Conservation (phyloP, 2,113 vertebrate species). For the Hippoglossus stenolepis region DNA sequence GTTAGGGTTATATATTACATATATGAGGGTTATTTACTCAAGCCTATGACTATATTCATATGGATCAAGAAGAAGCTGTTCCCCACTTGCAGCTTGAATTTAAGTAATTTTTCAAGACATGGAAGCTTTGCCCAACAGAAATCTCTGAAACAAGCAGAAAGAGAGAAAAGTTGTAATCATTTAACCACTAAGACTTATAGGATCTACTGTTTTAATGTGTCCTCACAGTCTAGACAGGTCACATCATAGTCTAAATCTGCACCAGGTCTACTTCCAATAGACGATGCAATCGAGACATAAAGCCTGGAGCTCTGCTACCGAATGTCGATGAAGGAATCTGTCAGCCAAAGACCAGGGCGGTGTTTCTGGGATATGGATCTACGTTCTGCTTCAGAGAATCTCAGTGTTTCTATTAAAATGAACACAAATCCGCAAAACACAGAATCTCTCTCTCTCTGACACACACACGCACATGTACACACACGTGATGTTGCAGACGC, state of each 20-base stretch:
- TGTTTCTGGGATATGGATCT: neutral
- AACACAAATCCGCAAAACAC: constrained; percentile 2
- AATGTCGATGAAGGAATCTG: constrained; percentile 1
- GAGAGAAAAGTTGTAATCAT: no score
- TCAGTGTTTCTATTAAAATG: constrained; percentile 24
- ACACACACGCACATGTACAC: constrained; percentile 17
- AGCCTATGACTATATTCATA: no score
- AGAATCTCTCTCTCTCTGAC: neutral
- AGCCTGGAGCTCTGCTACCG: constrained; percentile 18
- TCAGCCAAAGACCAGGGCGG: constrained; percentile 7
- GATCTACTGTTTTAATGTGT: neutral
- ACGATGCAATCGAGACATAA: constrained; percentile 8
- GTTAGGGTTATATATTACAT: no score
- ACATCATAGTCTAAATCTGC: neutral
- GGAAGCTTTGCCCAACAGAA: no score
- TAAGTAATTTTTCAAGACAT: no score
- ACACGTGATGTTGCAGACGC: constrained; percentile 38
- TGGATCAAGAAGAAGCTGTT: no score
- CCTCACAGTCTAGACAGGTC: neutral
- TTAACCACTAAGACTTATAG: no score
- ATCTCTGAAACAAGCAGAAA: no score
- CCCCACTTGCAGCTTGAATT: no score
- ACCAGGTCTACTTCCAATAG: constrained; percentile 6
- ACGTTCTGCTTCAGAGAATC: constrained; percentile 17
- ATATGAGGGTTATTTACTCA: no score